Evolutionary conservation across 1,140 invertebrate species (phyloP), one percentile per base, ranked within the genome.

Genomic region (Piezodorus guildinii): DNA sequence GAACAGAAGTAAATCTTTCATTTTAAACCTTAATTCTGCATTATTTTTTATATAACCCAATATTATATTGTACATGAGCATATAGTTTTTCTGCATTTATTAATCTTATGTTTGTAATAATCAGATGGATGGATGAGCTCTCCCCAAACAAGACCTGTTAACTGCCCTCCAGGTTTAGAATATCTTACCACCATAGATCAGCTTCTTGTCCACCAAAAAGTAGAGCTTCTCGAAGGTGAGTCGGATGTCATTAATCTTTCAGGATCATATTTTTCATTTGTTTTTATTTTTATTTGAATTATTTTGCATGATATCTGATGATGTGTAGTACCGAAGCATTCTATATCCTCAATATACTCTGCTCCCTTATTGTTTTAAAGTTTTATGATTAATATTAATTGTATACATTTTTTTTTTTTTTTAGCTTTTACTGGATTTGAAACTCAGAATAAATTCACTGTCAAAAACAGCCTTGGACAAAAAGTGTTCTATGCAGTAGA

Each of bases 101-200:
- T n/a, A 9, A 19, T n/a, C 1, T 23, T 17, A 51, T 51, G 14
- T 14, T 10, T 39, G 9, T 10, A 39, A 39, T 39, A 39, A 10
- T 39, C 72, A 90, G 88, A 80, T 83, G 86, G 84, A 67, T 93
- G 87, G 88, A 89, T 89, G 86, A 82, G 76, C 78, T 80, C 83
- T 73, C 87, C 83, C 65, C 79, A 80, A 77, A 82, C 80, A 69
- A 69, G 73, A 54, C 84, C 80, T 74, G 79, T 76, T 79, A 90
- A 85, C 73, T 94, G 87, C 79, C 93, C 88, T 60, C 88, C 83
- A 71, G 93, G 91, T 68, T 85, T 96, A 80, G 91, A 94, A 80
- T 96, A 91, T 81, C 85, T 96, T 77, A 89, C 88, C 74, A 82
- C 81, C 81, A 84, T 95, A 81, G 91, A 96, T 75, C 85, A 90